Evolutionary conservation across 30 jellyfish, hydroid and myxozoan genomes (phyloP).

Genomic region (Phacellophora camtschatica): DNA sequence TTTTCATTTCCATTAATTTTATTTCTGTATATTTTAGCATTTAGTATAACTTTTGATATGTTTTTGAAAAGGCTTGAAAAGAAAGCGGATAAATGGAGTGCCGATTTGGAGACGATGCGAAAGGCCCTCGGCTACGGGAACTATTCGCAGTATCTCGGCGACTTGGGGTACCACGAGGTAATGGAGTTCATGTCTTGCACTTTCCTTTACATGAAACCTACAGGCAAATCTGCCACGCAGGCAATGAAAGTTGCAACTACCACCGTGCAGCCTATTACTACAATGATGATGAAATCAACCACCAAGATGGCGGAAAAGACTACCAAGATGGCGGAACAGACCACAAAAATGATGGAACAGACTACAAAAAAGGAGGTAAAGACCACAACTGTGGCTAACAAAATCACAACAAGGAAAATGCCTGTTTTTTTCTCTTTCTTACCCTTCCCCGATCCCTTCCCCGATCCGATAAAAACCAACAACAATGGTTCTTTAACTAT

Average conservation of each 20-base stretch:
- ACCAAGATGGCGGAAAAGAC: neutral
- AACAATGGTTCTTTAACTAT: neutral
- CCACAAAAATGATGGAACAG: neutral
- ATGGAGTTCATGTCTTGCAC: slow-evolving; percentile 66
- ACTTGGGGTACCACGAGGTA: slow-evolving; percentile 58
- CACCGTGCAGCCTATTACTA: neutral
- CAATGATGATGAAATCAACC: neutral
- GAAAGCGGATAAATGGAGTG: slow-evolving; percentile 35
- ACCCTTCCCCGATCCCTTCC: no score
- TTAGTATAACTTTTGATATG: no score
- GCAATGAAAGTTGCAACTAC: neutral
- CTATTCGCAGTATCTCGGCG: slow-evolving; percentile 68
- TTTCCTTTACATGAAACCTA: slow-evolving; percentile 25
- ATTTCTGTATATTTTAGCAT: no score
- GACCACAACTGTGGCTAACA: neutral
- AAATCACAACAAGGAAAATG: neutral
- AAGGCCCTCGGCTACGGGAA: slow-evolving; percentile 87
- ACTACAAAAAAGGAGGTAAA: neutral
- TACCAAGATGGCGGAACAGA: neutral
- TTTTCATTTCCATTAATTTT: no score
- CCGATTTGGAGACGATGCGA: slow-evolving; percentile 65
- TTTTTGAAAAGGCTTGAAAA: slow-evolving; percentile 41
- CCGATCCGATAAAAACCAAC: no score
- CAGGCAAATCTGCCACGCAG: neutral
- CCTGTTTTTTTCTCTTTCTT: no score